phyloP scores from a whole-genome alignment of 2,888 invertebrate genomes.

The Malacosoma neustria region DNA sequence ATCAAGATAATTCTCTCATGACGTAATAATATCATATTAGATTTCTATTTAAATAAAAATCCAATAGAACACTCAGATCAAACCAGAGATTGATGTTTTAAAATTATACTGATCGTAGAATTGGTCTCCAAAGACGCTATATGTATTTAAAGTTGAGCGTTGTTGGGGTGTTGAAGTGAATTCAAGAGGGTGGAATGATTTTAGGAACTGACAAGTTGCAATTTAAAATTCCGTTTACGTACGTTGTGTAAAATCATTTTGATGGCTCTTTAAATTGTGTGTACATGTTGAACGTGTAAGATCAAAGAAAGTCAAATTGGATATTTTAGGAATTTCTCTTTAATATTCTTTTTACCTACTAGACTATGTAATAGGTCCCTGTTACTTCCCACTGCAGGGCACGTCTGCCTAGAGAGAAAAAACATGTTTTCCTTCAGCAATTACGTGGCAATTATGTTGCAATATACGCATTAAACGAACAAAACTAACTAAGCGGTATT shows the following conservation, averaged over 20 bases:
- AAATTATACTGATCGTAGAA: neutral
- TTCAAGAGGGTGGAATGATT: constrained; percentile 18
- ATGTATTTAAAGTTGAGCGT: constrained; percentile 53
- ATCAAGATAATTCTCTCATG: too few relatives aligned
- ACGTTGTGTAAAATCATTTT: neutral
- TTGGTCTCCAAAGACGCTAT: constrained; percentile 35
- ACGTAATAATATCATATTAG: too few relatives aligned
- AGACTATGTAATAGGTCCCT: too few relatives aligned
- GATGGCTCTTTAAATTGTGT: neutral
- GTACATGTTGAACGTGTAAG: neutral
- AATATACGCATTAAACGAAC: too few relatives aligned
- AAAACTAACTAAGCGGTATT: too few relatives aligned
- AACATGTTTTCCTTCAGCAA: too few relatives aligned
- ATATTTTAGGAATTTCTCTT: neutral
- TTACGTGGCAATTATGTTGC: too few relatives aligned
- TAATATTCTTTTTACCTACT: too few relatives aligned
- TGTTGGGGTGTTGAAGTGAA: constrained; percentile 39
- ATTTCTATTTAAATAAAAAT: too few relatives aligned
- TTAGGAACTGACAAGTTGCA: constrained; percentile 16
- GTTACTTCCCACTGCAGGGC: too few relatives aligned
- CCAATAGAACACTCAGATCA: too few relatives aligned
- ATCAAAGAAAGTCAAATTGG: constrained; percentile 1
- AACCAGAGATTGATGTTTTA: neutral
- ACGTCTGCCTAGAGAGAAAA: too few relatives aligned
- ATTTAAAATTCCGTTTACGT: constrained; percentile 7